These are phyloP conservation scores for Dermatemys mawii DNA, from an alignment of 2,113 vertebrate species.

Conservation along the genomic window DNA sequence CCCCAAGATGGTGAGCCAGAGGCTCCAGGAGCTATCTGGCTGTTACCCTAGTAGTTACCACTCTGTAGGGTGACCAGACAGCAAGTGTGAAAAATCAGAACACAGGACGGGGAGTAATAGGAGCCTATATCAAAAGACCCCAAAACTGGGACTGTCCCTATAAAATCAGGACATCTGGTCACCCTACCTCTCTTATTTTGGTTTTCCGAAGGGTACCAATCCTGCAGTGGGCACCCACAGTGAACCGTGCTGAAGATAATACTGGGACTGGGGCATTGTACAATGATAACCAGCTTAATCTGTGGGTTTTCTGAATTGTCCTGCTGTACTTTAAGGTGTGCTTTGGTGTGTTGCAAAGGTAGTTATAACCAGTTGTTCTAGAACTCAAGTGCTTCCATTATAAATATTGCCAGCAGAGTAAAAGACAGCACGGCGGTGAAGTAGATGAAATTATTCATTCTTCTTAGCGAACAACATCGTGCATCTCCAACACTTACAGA, in stretches of 20 bases:
- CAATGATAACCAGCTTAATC: neutral
- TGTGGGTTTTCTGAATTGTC: neutral
- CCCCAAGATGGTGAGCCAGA: neutral
- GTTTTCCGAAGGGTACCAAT: neutral
- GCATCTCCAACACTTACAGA: neutral
- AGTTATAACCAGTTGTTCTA: neutral
- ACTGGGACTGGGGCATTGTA: neutral
- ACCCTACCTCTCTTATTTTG: too few relatives aligned
- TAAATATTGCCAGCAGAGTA: neutral
- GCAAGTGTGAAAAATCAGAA: too few relatives aligned
- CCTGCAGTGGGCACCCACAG: neutral
- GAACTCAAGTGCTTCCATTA: neutral
- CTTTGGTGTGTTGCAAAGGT: accelerated
- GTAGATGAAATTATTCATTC: neutral
- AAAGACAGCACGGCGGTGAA: neutral
- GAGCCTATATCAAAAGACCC: too few relatives aligned
- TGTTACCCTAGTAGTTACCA: neutral
- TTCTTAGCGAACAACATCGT: neutral
- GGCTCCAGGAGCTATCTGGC: neutral
- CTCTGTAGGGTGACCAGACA: too few relatives aligned
- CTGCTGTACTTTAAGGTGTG: neutral
- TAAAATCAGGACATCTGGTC: too few relatives aligned
- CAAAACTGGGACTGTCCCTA: too few relatives aligned
- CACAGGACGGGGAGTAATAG: too few relatives aligned
- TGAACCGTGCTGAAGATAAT: accelerated